Percentiles rank a stretch among this genome's conserved stretches.
Conservation (phyloP, 2,888 invertebrate species). For the Marasmarcha lunaedactyla region DNA sequence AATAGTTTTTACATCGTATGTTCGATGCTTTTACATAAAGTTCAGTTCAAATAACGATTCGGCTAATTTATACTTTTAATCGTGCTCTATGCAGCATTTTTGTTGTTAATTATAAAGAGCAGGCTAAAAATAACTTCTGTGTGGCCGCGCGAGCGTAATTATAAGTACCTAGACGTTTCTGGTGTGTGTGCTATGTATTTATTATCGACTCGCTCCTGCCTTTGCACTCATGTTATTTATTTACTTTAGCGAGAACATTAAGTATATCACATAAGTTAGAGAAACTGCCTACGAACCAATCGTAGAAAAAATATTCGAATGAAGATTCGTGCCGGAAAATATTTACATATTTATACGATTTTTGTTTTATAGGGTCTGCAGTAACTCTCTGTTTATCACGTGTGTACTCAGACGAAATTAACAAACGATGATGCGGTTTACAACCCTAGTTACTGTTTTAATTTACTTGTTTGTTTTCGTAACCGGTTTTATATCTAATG, state of each 20-base stretch:
- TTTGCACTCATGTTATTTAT: too few relatives aligned
- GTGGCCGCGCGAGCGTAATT: constrained; percentile 41
- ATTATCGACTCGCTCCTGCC: too few relatives aligned
- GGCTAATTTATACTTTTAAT: constrained; percentile 23
- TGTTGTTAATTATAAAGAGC: constrained; percentile 42
- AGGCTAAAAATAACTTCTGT: constrained; percentile 43
- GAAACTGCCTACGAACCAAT: too few relatives aligned
- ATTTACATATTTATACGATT: too few relatives aligned
- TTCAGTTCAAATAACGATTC: constrained; percentile 21
- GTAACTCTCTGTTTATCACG: not conserved
- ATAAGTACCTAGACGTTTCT: constrained; percentile 29
- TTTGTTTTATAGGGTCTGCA: too few relatives aligned
- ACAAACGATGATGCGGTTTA: constrained; percentile 12
- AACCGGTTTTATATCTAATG: constrained; percentile 20
- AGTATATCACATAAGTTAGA: too few relatives aligned
- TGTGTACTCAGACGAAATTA: constrained; percentile 10
- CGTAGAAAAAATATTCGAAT: too few relatives aligned
- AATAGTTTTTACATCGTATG: too few relatives aligned
- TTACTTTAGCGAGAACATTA: too few relatives aligned
- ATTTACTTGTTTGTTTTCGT: constrained; percentile 20
- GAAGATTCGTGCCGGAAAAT: too few relatives aligned
- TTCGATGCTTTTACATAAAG: too few relatives aligned
- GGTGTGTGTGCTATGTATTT: too few relatives aligned
- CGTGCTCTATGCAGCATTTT: constrained; percentile 33
- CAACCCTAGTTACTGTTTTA: constrained; percentile 17